Evolutionary conservation across 2,888 invertebrate species (phyloP), one percentile per base, ranked within the genome.

Genomic region (Disparrhopalites patrizii): DNA sequence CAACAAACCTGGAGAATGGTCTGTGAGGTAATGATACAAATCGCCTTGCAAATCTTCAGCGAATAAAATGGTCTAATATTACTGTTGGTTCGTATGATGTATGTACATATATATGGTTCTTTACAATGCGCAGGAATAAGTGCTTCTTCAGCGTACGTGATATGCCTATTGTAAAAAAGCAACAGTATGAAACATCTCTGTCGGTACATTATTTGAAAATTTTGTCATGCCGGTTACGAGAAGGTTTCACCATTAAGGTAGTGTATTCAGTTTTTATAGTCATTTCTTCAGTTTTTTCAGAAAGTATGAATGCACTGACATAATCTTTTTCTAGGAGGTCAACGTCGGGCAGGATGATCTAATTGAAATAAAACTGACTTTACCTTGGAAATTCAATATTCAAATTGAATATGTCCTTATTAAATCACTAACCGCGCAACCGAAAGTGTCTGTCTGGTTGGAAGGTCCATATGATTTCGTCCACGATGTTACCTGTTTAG

Each of bases 361-460:
- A 67, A 79, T 89, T 55, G 85, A 86, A 77, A 83, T 90, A 25
- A 82, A 82, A 70, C 81, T 90, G 67, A 81, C 85, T 56, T 79
- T 89, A 61, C 86, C 87, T 15, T 90, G 89, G 88, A 86, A 87
- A 77, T 85, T 86, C 66, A 84, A 85, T 73, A 85, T 88, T 70
- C 85, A 83, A 76, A 83, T 90, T 66, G 87, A 88, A 76, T 90
- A 89, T 78, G 79, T 82, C 62, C 80, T 81, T 15, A 81, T 80
- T 4, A 83, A 86, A 25, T 80, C 82, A 47, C 86, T 87, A 85
- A 85, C 86, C 74, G 79, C 83, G 27, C 70, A 71, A 38, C 38
- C 78, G 76, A 78, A 78, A 20, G 79, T 82, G 58, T 79, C 79
- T 3, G 79, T 82, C 38, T 79, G 79, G 3, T 79, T 82, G 55